Conservation (phyloP, 2,888 invertebrate genomes). For the Drosophila macrospina region DNA sequence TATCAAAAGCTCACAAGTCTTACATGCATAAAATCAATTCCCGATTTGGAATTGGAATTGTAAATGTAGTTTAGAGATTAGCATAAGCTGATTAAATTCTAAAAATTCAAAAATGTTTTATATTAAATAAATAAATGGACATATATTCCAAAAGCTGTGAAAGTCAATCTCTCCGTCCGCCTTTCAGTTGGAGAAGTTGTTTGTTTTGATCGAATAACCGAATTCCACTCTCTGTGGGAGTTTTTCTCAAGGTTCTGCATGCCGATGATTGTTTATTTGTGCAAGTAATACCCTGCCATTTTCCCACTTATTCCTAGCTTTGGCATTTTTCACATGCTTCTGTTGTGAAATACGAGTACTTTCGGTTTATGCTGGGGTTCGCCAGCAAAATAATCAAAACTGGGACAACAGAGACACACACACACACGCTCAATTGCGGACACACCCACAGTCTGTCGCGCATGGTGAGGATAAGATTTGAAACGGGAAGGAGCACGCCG, state of each 20-base stretch:
- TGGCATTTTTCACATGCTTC: constrained; percentile 43
- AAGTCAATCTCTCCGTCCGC: no score
- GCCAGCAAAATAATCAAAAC: constrained; percentile 59
- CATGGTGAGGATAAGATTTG: constrained; percentile 30
- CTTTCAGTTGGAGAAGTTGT: background rate
- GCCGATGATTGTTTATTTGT: constrained; percentile 32
- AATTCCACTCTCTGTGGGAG: background rate
- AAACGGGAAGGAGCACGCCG: constrained; percentile 18
- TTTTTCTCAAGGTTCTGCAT: constrained; percentile 5
- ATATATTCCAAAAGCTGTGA: no score
- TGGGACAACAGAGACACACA: constrained; percentile 20
- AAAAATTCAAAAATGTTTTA: background rate
- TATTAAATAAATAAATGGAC: no score
- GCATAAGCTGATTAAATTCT: background rate
- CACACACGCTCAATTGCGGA: background rate
- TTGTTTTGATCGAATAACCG: background rate
- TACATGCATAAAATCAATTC: background rate
- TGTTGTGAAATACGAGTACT: constrained; percentile 47
- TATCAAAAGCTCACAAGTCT: background rate
- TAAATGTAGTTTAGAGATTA: background rate
- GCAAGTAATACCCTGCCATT: constrained; percentile 13
- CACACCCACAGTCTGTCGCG: constrained; percentile 6
- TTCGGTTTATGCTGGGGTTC: constrained; percentile 35
- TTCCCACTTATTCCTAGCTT: constrained; percentile 34
- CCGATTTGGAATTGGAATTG: background rate